Base-by-base conservation (phyloP, 2,888 invertebrate species). In the Creontiades dilutus region DNA sequence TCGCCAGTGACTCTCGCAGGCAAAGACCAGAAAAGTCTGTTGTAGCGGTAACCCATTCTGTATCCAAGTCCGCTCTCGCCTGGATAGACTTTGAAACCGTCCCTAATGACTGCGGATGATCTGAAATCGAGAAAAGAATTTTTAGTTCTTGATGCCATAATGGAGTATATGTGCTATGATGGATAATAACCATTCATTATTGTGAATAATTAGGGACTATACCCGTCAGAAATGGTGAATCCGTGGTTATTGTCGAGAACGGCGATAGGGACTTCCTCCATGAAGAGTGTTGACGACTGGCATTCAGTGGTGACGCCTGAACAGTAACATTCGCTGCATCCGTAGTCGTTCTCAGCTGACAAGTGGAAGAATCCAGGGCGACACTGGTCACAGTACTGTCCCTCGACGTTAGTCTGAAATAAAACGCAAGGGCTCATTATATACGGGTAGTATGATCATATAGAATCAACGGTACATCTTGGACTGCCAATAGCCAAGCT, bases 301-400 rank as follows among this genome's bases (percentile, higher is more conserved):
- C 99, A 99, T 48, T 96, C 95, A 2, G 94, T 94, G 0, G 96
- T 95, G 12, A 96, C 95, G 14, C 97, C 97, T 28, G 97, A 97
- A 93, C 99, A 99, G 94, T 96, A 98, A 93, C 99, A 99, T 89
- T 96, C 94, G 80, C 95, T 95, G 93, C 99, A 99, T 13, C 98
- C 98, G 81, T 95, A 94, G 0, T 95, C 95, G 93, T 97, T 96
- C 19, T 93, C 93, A 0, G 93, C 93, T 27, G 96, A 95, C 0
- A 99, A 94, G 27, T 97, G 96, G 93, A 97, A 99, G 0, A 97
- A 96, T 9, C 97, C 97, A 5, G 95, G 94, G 4, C 96, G 94
- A 93, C 99, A 99, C 28, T 95, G 94, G 93, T 97, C 95, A 93
- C 99, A 99, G 82, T 94, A 94, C 0, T 94, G 93, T 0, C 98